Evolutionary conservation across 2,888 invertebrate genomes (phyloP), one percentile per base, ranked within the genome.

Genomic region (Melipona beecheii): DNA sequence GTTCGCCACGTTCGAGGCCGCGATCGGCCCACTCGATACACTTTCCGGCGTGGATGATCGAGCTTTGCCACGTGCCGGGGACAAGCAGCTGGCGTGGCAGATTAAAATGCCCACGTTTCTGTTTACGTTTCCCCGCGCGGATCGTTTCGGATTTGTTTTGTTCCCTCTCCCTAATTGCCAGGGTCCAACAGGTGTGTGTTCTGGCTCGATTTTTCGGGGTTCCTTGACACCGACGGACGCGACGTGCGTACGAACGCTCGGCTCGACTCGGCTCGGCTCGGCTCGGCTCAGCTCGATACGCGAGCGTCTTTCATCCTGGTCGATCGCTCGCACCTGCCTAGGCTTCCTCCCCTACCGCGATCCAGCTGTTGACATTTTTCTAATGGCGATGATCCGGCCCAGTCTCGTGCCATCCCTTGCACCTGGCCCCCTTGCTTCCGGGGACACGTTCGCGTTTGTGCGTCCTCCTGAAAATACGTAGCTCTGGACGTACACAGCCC

Each of bases 171-270:
- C 62, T 83, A 75, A 83, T 83, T 83, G 80, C 66, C 60, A 71
- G 50, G 66, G 60, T 72, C 62, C 56, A 80, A 87, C 87, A 87
- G 87, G 87, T 87, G 87, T 64, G 52, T 6, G 15, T 27, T 13
- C 49, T 71, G 71, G 66, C 75, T 73, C 81, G 84, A 84, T 81
- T 86, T 83, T 66, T 4, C 9, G 21, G 31, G 27, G 78, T 58
- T 71, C 79, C 31, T 75, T 50, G 77, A 71, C 69, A 43, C 43
- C 15, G n/a, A 1, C 36, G 19, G 27, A 27, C 36, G 36, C 9
- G 36, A 36, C 36, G 62, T 21, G 19, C 62, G 4, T 36, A 6
- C 36, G 17, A 21, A 4, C 21, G 36, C 24, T 17, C 21, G n/a
- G 11, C 4, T 13, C 19, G 58, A 27, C 27, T 31, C 60, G 2